These are phyloP conservation scores for Rhodinocichla rosea DNA, from an alignment of 2,113 vertebrate genomes.

Conservation along the genomic window DNA sequence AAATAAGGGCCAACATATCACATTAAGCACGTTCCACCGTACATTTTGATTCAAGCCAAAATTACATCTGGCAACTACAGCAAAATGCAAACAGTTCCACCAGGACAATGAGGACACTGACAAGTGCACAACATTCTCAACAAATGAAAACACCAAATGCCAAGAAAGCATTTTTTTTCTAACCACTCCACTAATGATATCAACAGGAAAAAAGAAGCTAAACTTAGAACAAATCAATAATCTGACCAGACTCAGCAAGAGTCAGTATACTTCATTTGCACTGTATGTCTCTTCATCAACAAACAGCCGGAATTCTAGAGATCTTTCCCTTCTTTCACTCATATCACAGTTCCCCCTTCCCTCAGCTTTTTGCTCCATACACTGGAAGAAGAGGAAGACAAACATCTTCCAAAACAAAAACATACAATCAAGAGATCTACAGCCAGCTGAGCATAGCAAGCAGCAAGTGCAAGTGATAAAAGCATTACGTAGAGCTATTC, in stretches of 20 bases:
- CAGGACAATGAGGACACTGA: neutral
- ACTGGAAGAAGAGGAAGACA: neutral
- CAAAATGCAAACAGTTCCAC: neutral
- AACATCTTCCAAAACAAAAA: neutral
- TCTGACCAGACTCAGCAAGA: neutral
- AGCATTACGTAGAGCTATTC: neutral
- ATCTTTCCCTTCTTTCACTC: neutral
- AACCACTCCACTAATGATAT: neutral
- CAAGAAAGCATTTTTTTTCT: neutral
- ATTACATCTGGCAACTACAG: neutral
- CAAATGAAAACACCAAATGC: neutral
- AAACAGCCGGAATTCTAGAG: neutral
- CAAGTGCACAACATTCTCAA: neutral
- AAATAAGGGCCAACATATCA: neutral
- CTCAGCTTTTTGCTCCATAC: neutral
- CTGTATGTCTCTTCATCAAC: neutral
- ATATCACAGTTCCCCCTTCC: neutral
- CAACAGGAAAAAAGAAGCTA: neutral
- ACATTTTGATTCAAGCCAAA: neutral
- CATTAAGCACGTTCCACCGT: rapidly evolving
- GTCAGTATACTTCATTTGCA: neutral
- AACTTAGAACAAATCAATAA: neutral
- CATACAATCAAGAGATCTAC: neutral
- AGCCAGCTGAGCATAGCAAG: neutral
- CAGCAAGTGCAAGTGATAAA: neutral